Conservation (phyloP, 2,797 vertebrate species). For the Phrynocephalus vlangalii region DNA sequence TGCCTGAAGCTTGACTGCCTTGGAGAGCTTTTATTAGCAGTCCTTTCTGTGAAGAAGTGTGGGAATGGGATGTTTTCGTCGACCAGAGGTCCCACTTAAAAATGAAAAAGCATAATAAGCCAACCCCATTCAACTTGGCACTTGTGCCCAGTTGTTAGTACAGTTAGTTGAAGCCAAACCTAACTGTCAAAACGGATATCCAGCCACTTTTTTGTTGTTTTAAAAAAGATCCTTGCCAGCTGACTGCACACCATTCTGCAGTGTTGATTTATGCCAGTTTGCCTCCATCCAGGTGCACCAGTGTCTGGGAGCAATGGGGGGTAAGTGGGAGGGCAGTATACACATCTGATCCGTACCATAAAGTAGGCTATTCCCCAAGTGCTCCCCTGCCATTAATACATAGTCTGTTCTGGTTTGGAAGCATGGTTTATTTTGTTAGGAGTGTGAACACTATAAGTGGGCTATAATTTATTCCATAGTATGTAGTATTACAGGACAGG, state of each 20-base stretch:
- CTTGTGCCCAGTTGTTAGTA: background rate
- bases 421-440: background rate
- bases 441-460: background rate
- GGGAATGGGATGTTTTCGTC: too few relatives aligned
- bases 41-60: background rate
- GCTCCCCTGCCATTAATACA: background rate
- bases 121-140: background rate
- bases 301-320: background rate
- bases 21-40: background rate
- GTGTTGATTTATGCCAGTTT: background rate
- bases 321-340: background rate
- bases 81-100: too few relatives aligned
- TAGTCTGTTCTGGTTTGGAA: background rate
- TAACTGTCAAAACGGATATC: too few relatives aligned
- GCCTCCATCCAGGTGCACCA: background rate
- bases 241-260: background rate
- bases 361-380: background rate
- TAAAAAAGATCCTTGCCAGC: too few relatives aligned
- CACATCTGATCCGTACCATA: background rate
- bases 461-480: background rate
- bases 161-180: background rate
- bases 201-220: too few relatives aligned
- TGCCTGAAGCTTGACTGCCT: background rate
- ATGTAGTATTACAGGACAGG: background rate
- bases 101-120: too few relatives aligned